Evolutionary conservation across 2,113 vertebrate species (phyloP), one percentile per base, ranked within the genome.

Genomic region (Pygoscelis adeliae): DNA sequence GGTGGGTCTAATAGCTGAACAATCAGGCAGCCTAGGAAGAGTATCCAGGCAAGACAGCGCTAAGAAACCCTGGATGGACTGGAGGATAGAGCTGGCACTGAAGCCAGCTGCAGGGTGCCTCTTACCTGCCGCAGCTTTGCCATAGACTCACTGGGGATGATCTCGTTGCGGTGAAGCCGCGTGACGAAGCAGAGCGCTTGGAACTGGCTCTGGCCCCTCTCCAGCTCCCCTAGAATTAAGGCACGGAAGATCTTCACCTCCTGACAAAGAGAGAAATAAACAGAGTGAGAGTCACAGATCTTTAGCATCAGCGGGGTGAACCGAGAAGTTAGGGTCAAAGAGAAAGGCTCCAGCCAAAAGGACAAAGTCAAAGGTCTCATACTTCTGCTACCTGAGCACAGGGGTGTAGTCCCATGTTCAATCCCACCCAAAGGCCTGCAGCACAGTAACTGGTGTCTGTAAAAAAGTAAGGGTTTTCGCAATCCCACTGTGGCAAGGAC

Each of bases 121-220:
- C 85, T 90, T 40, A 99, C 99, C 99, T 99, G 99, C 83, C 99
- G 98, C 72, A 99, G 99, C 89, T 99, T 99, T 8, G 99, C 99
- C 99, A 99, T 99, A 58, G 99, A 99, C 94, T 99, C 99, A 5
- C 99, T 99, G 96, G 99, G 99, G 97, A 99, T 99, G 98, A 99
- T 99, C 97, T 99, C 99, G 96, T 99, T 99, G 98, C 96, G 99
- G 93, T 97, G 98, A 59, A 99, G 99, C 72, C 98, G 98, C 1
- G 99, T 99, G 95, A 99, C 78, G 59, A 99, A 99, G 97, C 99
- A 99, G 36, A 99, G 98, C 0, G 99, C 99, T 97, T 99, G 99
- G 98, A 99, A 99, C 97, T 99, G 99, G 97, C 98, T 99, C 98
- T 99, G 99, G 38, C 99, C 99, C 89, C 99, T 98, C 94, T 99